These are phyloP conservation scores for Porites evermanni DNA, from an alignment of 92 coral and sea anemone species.

Conservation along the genomic window DNA sequence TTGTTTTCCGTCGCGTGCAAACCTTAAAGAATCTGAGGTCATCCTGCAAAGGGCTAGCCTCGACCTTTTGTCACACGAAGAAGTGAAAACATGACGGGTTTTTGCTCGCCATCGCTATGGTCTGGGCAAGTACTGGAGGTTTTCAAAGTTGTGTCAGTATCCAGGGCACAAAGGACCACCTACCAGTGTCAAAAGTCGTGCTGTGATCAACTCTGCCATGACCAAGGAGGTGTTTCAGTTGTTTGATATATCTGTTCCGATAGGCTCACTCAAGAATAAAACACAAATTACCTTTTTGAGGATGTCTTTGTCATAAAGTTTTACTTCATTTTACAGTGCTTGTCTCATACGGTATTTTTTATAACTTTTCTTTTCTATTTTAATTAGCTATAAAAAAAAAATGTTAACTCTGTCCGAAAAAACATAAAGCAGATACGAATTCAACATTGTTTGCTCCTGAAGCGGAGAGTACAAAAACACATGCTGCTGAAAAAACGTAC, in stretches of 20 bases:
- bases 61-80: not conserved
- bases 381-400: too few species aligned
- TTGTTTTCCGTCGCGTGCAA: conserved; percentile 31
- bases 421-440: conserved; percentile 16
- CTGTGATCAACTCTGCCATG: not conserved
- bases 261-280: conserved; percentile 50
- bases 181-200: conserved; percentile 23
- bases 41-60: conserved; percentile 29
- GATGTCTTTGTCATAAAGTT: conserved; percentile 12
- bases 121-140: conserved; percentile 28
- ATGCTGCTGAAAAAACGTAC: not conserved
- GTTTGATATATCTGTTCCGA: too few species aligned
- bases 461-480: not conserved
- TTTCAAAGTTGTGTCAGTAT: conserved; percentile 47
- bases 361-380: not conserved
- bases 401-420: conserved; percentile 26
- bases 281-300: conserved; percentile 1
- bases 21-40: conserved; percentile 46
- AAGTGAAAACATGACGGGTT: conserved; percentile 21
- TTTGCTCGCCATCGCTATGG: conserved; percentile 58
- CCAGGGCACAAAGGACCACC: conserved; percentile 39
- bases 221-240: not conserved
- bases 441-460: not conserved
- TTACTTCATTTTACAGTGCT: not conserved
- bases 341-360: conserved; percentile 1